Conservation (phyloP, 2,797 vertebrate species). For the Picus viridis region DNA sequence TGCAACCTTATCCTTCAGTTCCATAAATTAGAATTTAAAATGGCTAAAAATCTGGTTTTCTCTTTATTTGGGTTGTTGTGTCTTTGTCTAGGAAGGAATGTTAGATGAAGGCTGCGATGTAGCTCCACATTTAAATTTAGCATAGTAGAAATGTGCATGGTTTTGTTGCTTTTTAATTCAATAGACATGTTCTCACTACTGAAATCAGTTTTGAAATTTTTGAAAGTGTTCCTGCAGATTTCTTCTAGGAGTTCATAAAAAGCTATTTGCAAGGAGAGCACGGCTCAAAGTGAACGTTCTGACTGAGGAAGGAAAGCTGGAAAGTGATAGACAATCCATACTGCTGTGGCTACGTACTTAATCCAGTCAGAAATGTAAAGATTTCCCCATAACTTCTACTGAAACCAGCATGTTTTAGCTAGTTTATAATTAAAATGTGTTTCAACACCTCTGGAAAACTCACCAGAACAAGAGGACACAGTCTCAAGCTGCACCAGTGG, state of each 20-base stretch:
- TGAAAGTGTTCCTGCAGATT: background rate
- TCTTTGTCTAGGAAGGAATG: background rate
- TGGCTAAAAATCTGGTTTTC: background rate
- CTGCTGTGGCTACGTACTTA: background rate
- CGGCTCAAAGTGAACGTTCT: background rate
- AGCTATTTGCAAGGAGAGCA: background rate
- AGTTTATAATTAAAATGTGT: background rate
- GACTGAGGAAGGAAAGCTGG: background rate
- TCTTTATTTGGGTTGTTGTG: background rate
- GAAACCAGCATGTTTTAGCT: fast-evolving
- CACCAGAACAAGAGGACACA: no score
- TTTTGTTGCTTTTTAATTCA: background rate
- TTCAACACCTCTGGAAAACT: background rate
- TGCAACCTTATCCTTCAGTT: background rate
- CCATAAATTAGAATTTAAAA: background rate
- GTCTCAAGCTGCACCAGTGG: no score
- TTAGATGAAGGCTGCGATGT: background rate
- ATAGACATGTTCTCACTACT: background rate
- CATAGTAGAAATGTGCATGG: background rate
- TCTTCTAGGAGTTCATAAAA: background rate
- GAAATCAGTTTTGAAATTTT: background rate
- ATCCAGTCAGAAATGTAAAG: background rate
- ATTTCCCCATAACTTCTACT: background rate
- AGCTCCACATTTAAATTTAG: background rate
- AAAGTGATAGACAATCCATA: background rate